Evolutionary conservation across 2,113 vertebrate species (phyloP).

Genomic region (Illadopsis cleaveri): DNA sequence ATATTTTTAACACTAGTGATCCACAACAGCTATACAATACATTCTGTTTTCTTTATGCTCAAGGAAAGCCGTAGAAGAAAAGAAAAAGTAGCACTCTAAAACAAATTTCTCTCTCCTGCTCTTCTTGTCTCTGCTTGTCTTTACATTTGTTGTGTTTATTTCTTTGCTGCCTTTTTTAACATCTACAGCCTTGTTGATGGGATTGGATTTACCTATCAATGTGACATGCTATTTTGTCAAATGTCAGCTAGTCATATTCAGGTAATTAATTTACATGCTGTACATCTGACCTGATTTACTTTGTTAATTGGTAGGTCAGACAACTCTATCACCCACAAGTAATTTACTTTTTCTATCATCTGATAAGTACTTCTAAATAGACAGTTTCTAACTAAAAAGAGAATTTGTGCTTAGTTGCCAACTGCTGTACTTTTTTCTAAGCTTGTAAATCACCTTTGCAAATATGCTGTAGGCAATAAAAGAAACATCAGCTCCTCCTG

Average conservation of each 20-base stretch:
- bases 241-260: slow-evolving; percentile 2
- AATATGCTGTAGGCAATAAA: background rate
- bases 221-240: background rate
- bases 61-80: background rate
- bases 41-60: background rate
- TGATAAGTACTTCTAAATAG: slow-evolving; percentile 19
- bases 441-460: background rate
- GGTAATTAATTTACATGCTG: slow-evolving; percentile 44
- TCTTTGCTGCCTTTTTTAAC: background rate
- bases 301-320: slow-evolving; percentile 35
- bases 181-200: background rate
- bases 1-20: background rate
- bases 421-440: background rate
- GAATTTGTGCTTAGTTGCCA: background rate
- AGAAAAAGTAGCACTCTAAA: background rate
- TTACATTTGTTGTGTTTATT: background rate
- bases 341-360: background rate
- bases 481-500: background rate
- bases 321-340: background rate
- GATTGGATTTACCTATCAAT: background rate
- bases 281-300: slow-evolving; percentile 24
- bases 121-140: background rate
- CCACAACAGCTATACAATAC: background rate
- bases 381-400: background rate
- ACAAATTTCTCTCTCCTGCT: background rate